Evolutionary conservation across 2,113 vertebrate genomes (phyloP).

Genomic region (Labrus mixtus): DNA sequence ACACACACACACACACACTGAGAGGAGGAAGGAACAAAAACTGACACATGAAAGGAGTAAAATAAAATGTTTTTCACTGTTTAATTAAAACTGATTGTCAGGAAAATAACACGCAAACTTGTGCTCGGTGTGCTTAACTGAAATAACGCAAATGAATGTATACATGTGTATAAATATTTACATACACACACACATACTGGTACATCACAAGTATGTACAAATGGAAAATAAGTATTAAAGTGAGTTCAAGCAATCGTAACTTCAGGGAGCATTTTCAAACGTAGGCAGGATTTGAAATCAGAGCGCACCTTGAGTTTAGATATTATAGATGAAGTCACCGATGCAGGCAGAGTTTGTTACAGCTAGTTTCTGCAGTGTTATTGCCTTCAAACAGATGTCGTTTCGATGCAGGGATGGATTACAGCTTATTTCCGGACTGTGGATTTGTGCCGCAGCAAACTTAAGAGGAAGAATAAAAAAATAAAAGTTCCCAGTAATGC

Average conservation of each 20-base stretch:
- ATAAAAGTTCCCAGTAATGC: not conserved
- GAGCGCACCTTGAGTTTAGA: slow-evolving; percentile 20
- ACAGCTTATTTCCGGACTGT: not conserved
- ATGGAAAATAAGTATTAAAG: slow-evolving; percentile 65
- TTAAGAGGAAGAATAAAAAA: not conserved
- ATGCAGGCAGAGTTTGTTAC: slow-evolving; percentile 5
- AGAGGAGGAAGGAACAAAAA: slow-evolving; percentile 24
- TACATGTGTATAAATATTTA: slow-evolving; percentile 16
- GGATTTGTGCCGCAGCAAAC: not conserved
- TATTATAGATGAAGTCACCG: slow-evolving; percentile 20
- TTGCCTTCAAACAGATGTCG: slow-evolving; percentile 47
- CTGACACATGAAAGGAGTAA: slow-evolving; percentile 32
- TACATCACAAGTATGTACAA: slow-evolving; percentile 78
- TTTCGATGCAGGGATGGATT: slow-evolving; percentile 14
- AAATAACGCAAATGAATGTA: slow-evolving; percentile 63
- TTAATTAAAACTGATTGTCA: slow-evolving; percentile 85
- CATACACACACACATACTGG: slow-evolving; percentile 38
- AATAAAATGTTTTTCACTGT: slow-evolving; percentile 71
- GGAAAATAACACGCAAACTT: slow-evolving; percentile 70
- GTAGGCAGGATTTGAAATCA: slow-evolving; percentile 2
- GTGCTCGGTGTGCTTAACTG: slow-evolving; percentile 61
- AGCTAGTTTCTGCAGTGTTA: slow-evolving; percentile 36
- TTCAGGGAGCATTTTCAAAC: slow-evolving; percentile 47
- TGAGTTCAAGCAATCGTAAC: slow-evolving; percentile 56
- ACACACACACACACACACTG: not conserved